Conservation (phyloP, 2,113 vertebrate species). For the Lepisosteus osseus region DNA sequence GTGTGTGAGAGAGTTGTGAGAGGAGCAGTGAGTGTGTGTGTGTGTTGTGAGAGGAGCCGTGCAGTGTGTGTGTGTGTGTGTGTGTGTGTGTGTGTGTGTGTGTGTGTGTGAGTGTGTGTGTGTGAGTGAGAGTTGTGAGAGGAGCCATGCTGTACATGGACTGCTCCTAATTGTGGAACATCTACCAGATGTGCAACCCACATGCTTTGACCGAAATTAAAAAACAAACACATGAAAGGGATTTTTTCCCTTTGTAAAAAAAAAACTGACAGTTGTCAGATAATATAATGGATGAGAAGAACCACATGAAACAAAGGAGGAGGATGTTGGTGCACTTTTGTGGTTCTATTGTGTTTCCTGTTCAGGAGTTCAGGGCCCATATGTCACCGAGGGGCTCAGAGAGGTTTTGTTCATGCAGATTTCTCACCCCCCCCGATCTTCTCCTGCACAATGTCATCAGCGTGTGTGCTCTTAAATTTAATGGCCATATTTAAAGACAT, state of each 20-base stretch:
- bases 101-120: no score
- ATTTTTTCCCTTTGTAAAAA: conserved; percentile 81
- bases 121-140: no score
- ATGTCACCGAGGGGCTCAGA: conserved; percentile 77
- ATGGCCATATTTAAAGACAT: conserved; percentile 25
- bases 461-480: conserved; percentile 1
- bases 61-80: no score
- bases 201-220: conserved; percentile 89
- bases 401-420: background rate
- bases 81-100: no score
- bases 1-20: no score
- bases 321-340: conserved; percentile 76
- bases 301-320: conserved; percentile 86
- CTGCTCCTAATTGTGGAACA: conserved; percentile 51
- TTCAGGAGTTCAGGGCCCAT: conserved; percentile 84
- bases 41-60: no score
- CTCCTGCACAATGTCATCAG: conserved; percentile 50
- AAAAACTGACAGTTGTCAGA: conserved; percentile 55
- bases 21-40: no score
- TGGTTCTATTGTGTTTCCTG: conserved; percentile 78
- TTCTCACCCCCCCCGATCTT: conserved; percentile 38
- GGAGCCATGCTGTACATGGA: no score
- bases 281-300: conserved; percentile 84
- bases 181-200: conserved; percentile 90
- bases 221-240: conserved; percentile 88